Evolutionary conservation across 2,888 invertebrate species (phyloP), one percentile per base, ranked within the genome.

Genomic region (Xestoiulus laeticollis): DNA sequence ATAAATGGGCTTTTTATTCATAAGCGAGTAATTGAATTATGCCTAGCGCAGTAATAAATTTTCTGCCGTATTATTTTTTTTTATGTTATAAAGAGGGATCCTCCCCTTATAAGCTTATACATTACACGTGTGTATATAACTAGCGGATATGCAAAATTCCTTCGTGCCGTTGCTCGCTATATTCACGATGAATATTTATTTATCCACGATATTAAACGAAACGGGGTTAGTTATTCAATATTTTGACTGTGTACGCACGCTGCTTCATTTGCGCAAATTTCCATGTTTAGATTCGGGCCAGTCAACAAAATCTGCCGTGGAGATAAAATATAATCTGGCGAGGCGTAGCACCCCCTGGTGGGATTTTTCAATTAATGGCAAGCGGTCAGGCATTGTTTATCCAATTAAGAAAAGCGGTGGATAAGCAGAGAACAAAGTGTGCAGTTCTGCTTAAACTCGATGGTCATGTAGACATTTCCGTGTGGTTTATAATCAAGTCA

Each of bases 11-110:
- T 78, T 78, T 78, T 78, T 78, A 78, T 78, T 78, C 78, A 78
- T 78, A 78, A 78, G 78, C 78, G 78, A 30, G 78, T 78, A 78
- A 78, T 78, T 78, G 78, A 78, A 78, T 78, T 78, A 78, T 78
- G 78, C 26, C 78, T 78, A 26, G 78, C 14, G 30, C 30, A 8
- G 30, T 78, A 78, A 78, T 78, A 78, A 78, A 26, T 78, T 78
- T 78, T 30, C 78, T 12, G 78, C 26, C 26, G 33, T 6, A 1
- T 78, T 78, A 38, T 38, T 78, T 78, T 78, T 30, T 30, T 26
- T n/a, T n/a, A n/a, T n/a, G n/a, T n/a, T 5, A 38, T 2, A 38
- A 38, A 14, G 26, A 6, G 78, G 30, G 78, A 78, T 78, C 78
- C 78, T 78, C 78, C 30, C 78, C 30, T 30, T 1, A 8, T n/a